A percentile compares a stretch with the other conserved stretches of the same genome.
phyloP scores from a whole-genome alignment of 2,113 vertebrate genomes.

The Leptosomus discolor region DNA sequence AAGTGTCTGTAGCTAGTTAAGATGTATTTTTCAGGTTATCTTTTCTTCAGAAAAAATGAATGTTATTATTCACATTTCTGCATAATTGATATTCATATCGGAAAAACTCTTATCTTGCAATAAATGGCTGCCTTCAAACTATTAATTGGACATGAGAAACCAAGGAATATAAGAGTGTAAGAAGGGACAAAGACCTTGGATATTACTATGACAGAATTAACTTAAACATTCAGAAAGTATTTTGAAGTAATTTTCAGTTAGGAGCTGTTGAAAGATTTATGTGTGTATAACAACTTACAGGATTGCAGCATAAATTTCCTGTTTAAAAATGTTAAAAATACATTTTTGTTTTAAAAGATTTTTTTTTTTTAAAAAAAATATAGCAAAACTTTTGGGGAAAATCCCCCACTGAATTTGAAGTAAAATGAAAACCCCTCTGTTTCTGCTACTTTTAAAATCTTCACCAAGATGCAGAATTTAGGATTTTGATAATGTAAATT shows the following conservation, averaged over 20 bases:
- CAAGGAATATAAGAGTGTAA: background rate
- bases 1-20: background rate
- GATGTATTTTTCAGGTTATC: conserved; percentile 29
- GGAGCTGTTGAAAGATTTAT: background rate
- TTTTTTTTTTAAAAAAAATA: background rate
- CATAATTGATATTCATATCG: conserved; percentile 38
- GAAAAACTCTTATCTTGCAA: background rate
- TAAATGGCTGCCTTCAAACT: background rate
- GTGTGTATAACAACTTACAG: background rate
- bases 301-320: background rate
- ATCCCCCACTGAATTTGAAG: background rate
- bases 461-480: background rate
- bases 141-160: background rate
- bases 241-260: background rate
- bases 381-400: background rate
- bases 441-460: background rate
- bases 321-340: background rate
- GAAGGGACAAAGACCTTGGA: background rate
- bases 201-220: background rate
- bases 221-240: background rate
- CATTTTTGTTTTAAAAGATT: background rate
- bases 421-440: background rate
- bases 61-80: conserved; percentile 33
- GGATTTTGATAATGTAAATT: background rate
- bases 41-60: conserved; percentile 39